Conservation (phyloP, 2,113 vertebrate genomes). For the Protobothrops mucrosquamatus region DNA sequence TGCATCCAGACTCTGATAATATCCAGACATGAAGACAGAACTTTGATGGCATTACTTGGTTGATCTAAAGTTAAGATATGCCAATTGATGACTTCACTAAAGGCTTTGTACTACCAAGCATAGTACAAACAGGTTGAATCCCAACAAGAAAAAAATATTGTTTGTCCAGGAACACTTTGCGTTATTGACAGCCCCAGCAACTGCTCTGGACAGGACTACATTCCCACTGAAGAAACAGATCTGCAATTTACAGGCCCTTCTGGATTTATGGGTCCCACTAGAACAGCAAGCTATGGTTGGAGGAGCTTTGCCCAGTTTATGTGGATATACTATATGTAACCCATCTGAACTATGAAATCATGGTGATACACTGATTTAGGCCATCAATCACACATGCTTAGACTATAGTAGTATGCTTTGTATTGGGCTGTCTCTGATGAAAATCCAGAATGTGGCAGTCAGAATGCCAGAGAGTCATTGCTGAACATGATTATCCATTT, state of each 20-base stretch:
- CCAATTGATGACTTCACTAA: neutral
- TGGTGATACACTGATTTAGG: neutral
- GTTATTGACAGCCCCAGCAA: neutral
- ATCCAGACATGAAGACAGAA: neutral
- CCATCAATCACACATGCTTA: neutral
- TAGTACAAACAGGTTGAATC: neutral
- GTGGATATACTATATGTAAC: neutral
- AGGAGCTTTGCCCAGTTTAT: neutral
- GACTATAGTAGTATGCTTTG: neutral
- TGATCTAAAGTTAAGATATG: neutral
- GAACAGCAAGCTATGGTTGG: neutral
- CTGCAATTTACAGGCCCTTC: neutral
- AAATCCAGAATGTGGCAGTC: neutral
- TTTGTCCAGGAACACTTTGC: neutral
- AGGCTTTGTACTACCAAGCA: neutral
- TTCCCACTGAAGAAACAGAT: neutral
- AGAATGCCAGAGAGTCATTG: neutral
- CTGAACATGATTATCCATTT: neutral
- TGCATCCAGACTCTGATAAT: neutral
- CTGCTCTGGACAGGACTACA: neutral
- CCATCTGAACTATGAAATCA: neutral
- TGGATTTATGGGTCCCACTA: neutral
- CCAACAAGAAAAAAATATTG: neutral
- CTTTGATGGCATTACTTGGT: neutral
- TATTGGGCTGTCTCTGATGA: neutral